phyloP scores from a whole-genome alignment of 1,140 invertebrate genomes.

The Hyles euphorbiae region DNA sequence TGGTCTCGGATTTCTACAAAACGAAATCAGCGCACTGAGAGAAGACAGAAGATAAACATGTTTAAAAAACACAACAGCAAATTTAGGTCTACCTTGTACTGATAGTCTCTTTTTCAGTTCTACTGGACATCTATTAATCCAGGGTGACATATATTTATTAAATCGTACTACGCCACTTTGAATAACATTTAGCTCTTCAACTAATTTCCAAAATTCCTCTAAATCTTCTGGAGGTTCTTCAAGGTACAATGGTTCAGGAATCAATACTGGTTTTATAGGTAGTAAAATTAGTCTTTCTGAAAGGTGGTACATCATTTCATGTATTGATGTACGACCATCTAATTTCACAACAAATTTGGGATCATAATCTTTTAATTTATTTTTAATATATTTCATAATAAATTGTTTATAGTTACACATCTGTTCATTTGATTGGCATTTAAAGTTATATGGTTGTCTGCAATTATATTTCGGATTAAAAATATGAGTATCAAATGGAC shows the following conservation, averaged over 20 bases:
- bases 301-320: constrained; percentile 68
- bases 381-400: constrained; percentile 64
- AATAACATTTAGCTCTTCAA: constrained; percentile 50
- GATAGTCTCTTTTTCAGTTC: constrained; percentile 71
- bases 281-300: constrained; percentile 65
- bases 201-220: constrained; percentile 57
- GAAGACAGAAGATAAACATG: constrained; percentile 77
- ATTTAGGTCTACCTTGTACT: constrained; percentile 63
- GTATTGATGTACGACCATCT: constrained; percentile 68
- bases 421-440: constrained; percentile 51
- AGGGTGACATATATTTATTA: constrained; percentile 64
- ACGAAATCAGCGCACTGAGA: constrained; percentile 56
- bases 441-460: constrained; percentile 64
- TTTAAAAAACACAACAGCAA: constrained; percentile 76
- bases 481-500: constrained; percentile 32
- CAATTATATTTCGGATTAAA: constrained; percentile 62
- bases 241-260: constrained; percentile 55
- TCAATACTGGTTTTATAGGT: constrained; percentile 60
- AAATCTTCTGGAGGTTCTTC: constrained; percentile 49
- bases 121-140: constrained; percentile 78
- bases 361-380: constrained; percentile 68
- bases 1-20: constrained; percentile 77
- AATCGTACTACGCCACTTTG: constrained; percentile 42
- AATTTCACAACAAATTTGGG: constrained; percentile 75
- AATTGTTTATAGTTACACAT: constrained; percentile 64